Evolutionary conservation across 2,888 invertebrate species (phyloP).

Genomic region (Leptothorax acervorum): DNA sequence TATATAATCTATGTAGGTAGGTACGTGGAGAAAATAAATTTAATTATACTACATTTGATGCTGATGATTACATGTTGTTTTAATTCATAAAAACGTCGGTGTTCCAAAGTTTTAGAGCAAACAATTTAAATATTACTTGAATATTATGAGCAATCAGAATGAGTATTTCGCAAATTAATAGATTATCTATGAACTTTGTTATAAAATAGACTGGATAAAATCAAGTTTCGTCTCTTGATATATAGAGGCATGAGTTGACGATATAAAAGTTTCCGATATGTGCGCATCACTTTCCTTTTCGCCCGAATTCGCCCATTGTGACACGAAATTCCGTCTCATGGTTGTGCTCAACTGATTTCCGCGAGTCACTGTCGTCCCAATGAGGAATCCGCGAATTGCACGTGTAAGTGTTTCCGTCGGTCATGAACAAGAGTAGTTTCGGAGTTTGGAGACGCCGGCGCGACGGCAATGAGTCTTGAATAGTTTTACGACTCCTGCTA

Average conservation of each 20-base stretch:
- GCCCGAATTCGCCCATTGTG: not conserved
- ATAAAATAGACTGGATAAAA: not conserved
- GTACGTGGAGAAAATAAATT: not conserved
- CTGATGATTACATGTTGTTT: not conserved
- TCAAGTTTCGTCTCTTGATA: not conserved
- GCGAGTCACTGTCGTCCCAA: conserved; percentile 5
- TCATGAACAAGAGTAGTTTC: conserved; percentile 52
- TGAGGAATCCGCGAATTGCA: conserved; percentile 43
- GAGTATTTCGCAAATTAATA: not conserved
- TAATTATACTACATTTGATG: not conserved
- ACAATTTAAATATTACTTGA: not conserved
- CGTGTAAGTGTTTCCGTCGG: conserved; percentile 59
- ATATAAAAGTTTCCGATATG: not conserved
- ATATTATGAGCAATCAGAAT: not conserved
- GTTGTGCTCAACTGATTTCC: conserved; percentile 22
- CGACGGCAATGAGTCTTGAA: conserved; percentile 78
- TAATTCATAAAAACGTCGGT: not conserved
- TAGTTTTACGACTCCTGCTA: conserved; percentile 78
- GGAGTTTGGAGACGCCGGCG: conserved; percentile 68
- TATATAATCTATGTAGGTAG: not conserved
- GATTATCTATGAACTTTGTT: not conserved
- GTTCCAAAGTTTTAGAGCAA: not conserved
- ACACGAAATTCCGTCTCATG: not conserved
- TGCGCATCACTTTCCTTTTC: not conserved
- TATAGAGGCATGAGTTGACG: not conserved